Evolutionary conservation across 2,888 invertebrate species (phyloP).

Genomic region (Hirtodrosophila alboralis): DNA sequence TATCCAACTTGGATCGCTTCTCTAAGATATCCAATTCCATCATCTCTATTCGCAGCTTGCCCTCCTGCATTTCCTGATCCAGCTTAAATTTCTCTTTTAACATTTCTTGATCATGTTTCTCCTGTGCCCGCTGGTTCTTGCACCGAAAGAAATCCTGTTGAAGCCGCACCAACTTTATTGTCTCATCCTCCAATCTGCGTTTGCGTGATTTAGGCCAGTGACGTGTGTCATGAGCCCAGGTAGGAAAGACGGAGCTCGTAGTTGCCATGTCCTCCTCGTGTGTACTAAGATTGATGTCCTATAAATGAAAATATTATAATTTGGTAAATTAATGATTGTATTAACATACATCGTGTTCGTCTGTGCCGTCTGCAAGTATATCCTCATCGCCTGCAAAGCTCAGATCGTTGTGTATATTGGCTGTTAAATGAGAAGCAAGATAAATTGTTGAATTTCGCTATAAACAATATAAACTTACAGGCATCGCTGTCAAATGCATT

Average conservation of each 20-base stretch:
- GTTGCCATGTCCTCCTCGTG: slow-evolving; percentile 4
- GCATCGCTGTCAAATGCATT: slow-evolving; percentile 18
- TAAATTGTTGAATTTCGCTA: background rate
- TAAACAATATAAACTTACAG: slow-evolving; percentile 9
- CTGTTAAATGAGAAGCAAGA: background rate
- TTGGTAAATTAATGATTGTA: background rate
- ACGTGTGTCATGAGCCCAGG: slow-evolving; percentile 6
- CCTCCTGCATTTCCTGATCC: slow-evolving; percentile 23
- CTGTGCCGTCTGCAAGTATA: slow-evolving; percentile 9
- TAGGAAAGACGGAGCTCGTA: background rate
- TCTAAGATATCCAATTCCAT: slow-evolving; percentile 21
- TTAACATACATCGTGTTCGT: slow-evolving; percentile 14
- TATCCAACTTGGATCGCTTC: slow-evolving; percentile 7
- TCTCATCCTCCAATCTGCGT: slow-evolving; percentile 21
- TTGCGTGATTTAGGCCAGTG: background rate
- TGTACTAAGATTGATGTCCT: background rate
- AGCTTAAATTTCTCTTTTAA: slow-evolving; percentile 30
- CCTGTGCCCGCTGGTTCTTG: slow-evolving; percentile 30
- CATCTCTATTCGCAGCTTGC: slow-evolving; percentile 24
- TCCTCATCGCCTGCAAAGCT: slow-evolving; percentile 1
- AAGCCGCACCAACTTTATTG: slow-evolving; percentile 13
- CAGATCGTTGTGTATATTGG: slow-evolving; percentile 2
- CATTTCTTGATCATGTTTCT: slow-evolving; percentile 30
- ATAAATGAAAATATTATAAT: background rate
- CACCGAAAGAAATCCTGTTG: slow-evolving; percentile 33